Base-by-base conservation (phyloP, 2,888 invertebrate genomes). In the Monochamus alternatus region DNA sequence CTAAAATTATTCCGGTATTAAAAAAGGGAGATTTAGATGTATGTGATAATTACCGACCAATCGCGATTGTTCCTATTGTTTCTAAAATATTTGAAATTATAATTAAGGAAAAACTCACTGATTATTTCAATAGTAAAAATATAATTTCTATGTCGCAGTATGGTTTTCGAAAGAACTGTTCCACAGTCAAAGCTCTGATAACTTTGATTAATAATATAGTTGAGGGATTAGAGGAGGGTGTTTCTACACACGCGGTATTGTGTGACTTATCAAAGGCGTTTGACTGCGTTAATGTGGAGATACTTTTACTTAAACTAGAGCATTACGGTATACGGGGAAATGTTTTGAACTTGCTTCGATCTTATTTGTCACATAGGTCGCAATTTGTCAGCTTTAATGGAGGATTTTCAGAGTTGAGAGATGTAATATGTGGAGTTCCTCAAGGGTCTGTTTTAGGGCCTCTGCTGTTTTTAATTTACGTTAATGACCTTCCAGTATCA, bases 251-350 rank as follows among this genome's bases (percentile, higher is more conserved):
- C n/a, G 63, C 10, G 9, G 9, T 32, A 12, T 4, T 63, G 38
- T 63, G 63, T 43, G 63, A 63, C 43, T 32, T 63, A 7, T 12
- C 63, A 3, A 43, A 63, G 5, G 63, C 63, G 4, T 43, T 63
- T 7, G 38, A 63, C 9, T 63, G 22, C 38, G 63, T 63, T 7
- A 43, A 63, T 14, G 38, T 63, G 3, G 63, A 63, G 3, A 63
- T 63, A n/a, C n/a, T 63, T 22, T 9, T 63, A 3, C 7, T 5
- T 12, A 63, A 63, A 58, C 12, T 58, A 8, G 14, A 58, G 14
- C 14, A 58, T 58, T 58, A 58, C 14, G 58, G 58, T 58, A 14
- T 58, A n/a, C 12, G 58, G 14, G 14, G 14, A 8, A 58, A 58
- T 58, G 14, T 8, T n/a, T 14, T 58, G 14, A 14, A 58, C 8